Evolutionary conservation across 2,888 invertebrate species (phyloP).

Genomic region (Ryuthela nishihirai): DNA sequence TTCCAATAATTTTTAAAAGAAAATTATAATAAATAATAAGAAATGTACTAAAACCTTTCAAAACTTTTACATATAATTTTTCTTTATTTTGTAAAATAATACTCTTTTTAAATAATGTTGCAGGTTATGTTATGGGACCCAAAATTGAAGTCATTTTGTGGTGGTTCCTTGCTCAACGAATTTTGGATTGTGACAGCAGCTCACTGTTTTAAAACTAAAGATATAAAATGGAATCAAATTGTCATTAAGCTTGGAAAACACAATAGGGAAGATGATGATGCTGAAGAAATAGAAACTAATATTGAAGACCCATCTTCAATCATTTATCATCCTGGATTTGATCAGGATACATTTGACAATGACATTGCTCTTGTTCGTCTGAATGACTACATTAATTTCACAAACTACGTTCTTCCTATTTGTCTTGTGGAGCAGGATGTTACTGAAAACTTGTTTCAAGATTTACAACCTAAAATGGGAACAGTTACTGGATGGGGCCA

Average conservation of each 20-base stretch:
- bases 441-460: slow-evolving; percentile 6
- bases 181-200: slow-evolving; percentile 45
- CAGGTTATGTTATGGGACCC: slow-evolving; percentile 45
- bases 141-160: slow-evolving; percentile 43
- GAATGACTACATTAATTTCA: slow-evolving; percentile 40
- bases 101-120: no score
- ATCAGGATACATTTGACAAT: slow-evolving; percentile 43
- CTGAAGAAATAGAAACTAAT: slow-evolving; percentile 39
- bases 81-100: no score
- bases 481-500: slow-evolving; percentile 45
- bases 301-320: slow-evolving; percentile 35
- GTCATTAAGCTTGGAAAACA: slow-evolving; percentile 43
- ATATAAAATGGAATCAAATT: slow-evolving; percentile 22
- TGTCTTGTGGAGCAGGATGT: slow-evolving; percentile 38
- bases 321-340: slow-evolving; percentile 42
- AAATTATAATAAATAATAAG: no score
- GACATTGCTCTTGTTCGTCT: slow-evolving; percentile 44
- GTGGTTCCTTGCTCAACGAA: slow-evolving; percentile 44
- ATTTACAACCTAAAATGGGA: slow-evolving; percentile 31
- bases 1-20: no score
- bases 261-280: slow-evolving; percentile 41
- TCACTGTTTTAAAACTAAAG: slow-evolving; percentile 42
- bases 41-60: no score
- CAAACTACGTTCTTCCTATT: slow-evolving; percentile 43
- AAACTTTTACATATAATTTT: no score